Evolutionary conservation across 2,888 invertebrate genomes (phyloP).

Genomic region (Andrena minutula): DNA sequence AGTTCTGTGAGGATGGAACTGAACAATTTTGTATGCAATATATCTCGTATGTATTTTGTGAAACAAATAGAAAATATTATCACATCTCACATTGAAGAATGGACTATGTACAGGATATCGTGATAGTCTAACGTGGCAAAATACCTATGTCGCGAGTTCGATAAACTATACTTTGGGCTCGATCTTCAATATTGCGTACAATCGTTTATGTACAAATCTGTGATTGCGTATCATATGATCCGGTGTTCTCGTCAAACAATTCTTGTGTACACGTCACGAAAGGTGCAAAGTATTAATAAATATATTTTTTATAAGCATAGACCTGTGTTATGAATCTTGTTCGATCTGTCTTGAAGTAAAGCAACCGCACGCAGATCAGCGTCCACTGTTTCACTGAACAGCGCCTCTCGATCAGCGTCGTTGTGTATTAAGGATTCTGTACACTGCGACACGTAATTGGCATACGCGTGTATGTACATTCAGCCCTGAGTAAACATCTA

Average conservation of each 20-base stretch:
- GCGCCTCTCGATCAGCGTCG: neutral
- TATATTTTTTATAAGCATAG: constrained; percentile 40
- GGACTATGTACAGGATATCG: constrained; percentile 28
- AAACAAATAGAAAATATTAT: constrained; percentile 16
- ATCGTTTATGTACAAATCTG: constrained; percentile 13
- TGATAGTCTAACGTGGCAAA: constrained; percentile 31
- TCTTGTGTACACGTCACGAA: constrained; percentile 13
- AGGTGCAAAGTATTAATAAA: constrained; percentile 34
- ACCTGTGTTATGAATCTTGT: constrained; percentile 9
- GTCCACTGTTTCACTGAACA: neutral
- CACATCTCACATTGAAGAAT: constrained; percentile 23
- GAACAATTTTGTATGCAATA: neutral
- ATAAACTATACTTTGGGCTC: neutral
- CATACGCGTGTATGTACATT: constrained; percentile 3
- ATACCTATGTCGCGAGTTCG: constrained; percentile 26
- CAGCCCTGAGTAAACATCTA: constrained; percentile 14
- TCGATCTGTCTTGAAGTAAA: constrained; percentile 6
- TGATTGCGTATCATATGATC: constrained; percentile 6
- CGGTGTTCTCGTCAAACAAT: neutral
- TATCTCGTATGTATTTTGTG: constrained; percentile 18
- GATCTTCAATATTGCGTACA: constrained; percentile 12
- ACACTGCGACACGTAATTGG: neutral
- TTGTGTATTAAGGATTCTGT: neutral
- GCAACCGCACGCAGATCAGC: neutral
- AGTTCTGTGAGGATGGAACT: neutral